phyloP scores from a whole-genome alignment of 92 coral and sea anemone species.

The Porites rus region DNA sequence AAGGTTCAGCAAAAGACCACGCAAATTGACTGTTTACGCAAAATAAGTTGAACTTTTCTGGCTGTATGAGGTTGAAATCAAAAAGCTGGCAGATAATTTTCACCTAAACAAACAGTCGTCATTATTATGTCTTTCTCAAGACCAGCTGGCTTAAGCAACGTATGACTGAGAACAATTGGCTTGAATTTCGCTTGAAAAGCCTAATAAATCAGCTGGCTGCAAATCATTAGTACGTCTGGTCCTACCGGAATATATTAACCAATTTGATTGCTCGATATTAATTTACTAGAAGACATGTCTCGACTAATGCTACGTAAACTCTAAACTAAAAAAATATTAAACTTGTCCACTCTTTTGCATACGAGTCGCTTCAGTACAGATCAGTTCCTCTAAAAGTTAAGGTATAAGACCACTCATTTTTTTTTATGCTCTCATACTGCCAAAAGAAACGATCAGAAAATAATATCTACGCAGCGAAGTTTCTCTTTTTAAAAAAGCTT shows the following conservation, averaged over 20 bases:
- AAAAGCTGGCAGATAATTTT: neutral
- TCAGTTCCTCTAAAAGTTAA: neutral
- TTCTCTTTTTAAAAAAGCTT: too few species aligned
- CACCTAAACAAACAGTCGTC: neutral
- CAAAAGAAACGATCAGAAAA: neutral
- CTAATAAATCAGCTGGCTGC: neutral
- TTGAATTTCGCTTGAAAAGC: conserved; percentile 2
- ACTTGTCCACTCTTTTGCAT: neutral
- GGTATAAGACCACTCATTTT: neutral
- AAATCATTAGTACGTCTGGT: neutral
- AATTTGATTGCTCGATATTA: neutral
- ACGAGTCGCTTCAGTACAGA: neutral
- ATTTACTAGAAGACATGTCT: neutral
- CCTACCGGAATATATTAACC: neutral
- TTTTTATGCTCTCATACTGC: neutral
- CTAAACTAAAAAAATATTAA: neutral
- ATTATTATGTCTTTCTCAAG: neutral
- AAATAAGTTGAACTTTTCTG: neutral
- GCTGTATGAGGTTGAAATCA: neutral
- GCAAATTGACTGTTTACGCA: neutral
- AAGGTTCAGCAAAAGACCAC: neutral
- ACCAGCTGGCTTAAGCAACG: conserved; percentile 14
- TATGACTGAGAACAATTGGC: neutral
- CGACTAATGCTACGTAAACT: neutral
- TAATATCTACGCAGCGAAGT: too few species aligned